A percentile compares a stretch with the other conserved stretches of the same genome.
Conservation (phyloP, 1,140 invertebrate genomes). For the Stegodyphus mimosarum region DNA sequence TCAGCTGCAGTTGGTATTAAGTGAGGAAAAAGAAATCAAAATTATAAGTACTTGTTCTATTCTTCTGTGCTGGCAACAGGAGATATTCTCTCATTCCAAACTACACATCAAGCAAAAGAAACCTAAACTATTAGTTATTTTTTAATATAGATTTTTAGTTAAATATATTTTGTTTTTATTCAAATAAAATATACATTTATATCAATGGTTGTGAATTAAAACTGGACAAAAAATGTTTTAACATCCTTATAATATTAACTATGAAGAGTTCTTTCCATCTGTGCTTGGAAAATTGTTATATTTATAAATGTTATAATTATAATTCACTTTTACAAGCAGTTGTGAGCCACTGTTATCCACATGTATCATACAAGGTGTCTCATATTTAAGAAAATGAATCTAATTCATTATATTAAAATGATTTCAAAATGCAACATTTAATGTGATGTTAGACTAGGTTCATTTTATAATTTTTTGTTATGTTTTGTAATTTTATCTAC, state of each 20-base stretch:
- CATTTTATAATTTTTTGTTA: not conserved
- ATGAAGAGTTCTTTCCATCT: slow-evolving; percentile 39
- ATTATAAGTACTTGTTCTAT: not conserved
- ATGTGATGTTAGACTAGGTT: not conserved
- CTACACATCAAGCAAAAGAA: not conserved
- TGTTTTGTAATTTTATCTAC: not conserved
- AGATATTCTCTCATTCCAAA: slow-evolving; percentile 29
- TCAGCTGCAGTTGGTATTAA: too few species aligned
- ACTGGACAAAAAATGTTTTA: slow-evolving; percentile 10
- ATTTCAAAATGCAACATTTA: not conserved
- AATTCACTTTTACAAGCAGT: slow-evolving; percentile 21
- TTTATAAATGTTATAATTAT: slow-evolving; percentile 58
- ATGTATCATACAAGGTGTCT: slow-evolving; percentile 31
- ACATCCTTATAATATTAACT: slow-evolving; percentile 27
- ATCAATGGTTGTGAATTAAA: not conserved
- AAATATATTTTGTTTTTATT: slow-evolving; percentile 2
- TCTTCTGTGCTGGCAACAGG: slow-evolving; percentile 35
- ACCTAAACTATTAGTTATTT: not conserved
- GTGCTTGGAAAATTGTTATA: slow-evolving; percentile 46
- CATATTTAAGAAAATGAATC: slow-evolving; percentile 25
- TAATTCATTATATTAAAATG: not conserved
- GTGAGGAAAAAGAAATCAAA: not conserved
- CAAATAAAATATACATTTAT: not conserved
- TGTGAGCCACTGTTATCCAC: slow-evolving; percentile 20
- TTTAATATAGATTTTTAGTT: not conserved